These are phyloP conservation scores for Camarhynchus parvulus DNA, from an alignment of 2,113 vertebrate species.

Conservation along the genomic window DNA sequence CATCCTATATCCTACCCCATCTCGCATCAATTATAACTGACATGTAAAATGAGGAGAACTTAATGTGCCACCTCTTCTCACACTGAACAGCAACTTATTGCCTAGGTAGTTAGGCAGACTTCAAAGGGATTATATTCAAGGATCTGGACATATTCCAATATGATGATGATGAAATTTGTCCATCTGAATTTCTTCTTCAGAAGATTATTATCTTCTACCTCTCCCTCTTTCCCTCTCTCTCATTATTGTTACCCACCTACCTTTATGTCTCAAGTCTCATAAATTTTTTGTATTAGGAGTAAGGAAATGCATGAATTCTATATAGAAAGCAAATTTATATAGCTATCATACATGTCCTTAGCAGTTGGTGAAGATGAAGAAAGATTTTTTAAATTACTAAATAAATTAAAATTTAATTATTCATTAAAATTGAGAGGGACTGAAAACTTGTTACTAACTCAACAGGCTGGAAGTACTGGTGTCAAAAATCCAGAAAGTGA, in stretches of 20 bases:
- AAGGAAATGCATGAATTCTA: neutral
- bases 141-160: neutral
- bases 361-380: neutral
- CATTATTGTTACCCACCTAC: neutral
- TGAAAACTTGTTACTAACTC: neutral
- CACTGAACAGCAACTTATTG: neutral
- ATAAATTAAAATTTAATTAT: neutral
- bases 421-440: neutral
- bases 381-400: neutral
- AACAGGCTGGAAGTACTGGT: neutral
- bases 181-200: neutral
- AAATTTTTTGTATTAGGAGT: neutral
- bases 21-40: rapidly evolving
- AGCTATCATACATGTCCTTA: neutral
- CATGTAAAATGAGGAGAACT: neutral
- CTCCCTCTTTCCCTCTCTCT: neutral
- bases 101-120: neutral
- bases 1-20: neutral
- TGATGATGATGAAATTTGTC: neutral
- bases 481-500: neutral
- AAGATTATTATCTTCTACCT: neutral
- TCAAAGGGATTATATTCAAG: neutral
- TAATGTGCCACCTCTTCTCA: neutral
- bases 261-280: neutral
- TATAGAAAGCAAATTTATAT: neutral